Base-by-base conservation (phyloP, 2,113 vertebrate species). In the Solea solea region DNA sequence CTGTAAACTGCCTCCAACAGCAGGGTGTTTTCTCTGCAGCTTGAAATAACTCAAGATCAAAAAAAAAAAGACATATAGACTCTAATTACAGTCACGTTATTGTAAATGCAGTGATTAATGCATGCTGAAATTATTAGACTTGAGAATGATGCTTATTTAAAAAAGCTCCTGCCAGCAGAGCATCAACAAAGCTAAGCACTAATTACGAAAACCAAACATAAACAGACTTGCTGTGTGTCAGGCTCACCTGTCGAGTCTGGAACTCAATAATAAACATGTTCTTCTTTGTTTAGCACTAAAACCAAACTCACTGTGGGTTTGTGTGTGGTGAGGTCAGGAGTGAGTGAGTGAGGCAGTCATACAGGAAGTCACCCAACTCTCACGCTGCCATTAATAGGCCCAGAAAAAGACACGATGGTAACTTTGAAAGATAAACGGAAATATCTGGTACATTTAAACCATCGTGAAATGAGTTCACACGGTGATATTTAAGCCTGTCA, bases 1-100 rank as follows among this genome's bases (percentile, higher is more conserved):
- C 50, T 25, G 45, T 57, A 52, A 40, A 65, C 40, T 13, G n/a
- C 10, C 49, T 16, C 10, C 54, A 80, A 70, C 15, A 59, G 66
- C 51, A 42, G 59, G 44, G 9, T 64, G 46, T 48, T 69, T 55
- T 69, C 55, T 44, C n/a, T 61, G 8, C 40, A 46, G 46, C 50
- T 34, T 51, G 10, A 77, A 77, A 72, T 59, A 58, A 51, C 10
- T 52, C 34, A 34, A 34, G 3, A 34, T 34, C 48, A 39, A 40
- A 50, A 66, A 40, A 66, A 40, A 51, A 39, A 34, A 66, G 59
- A 63, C 11, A 64, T 8, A 15, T 12, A 15, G 2, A 53, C 40
- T 52, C 39, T 13, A 21, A 11, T 41, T 16, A 34, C 44, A 28
- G 61, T 39, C 34, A 54, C 27, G 27, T 50, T 28, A 21, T 11